These are phyloP conservation scores for Linnaemya vulpina DNA, from an alignment of 2,888 invertebrate genomes.

Conservation along the genomic window DNA sequence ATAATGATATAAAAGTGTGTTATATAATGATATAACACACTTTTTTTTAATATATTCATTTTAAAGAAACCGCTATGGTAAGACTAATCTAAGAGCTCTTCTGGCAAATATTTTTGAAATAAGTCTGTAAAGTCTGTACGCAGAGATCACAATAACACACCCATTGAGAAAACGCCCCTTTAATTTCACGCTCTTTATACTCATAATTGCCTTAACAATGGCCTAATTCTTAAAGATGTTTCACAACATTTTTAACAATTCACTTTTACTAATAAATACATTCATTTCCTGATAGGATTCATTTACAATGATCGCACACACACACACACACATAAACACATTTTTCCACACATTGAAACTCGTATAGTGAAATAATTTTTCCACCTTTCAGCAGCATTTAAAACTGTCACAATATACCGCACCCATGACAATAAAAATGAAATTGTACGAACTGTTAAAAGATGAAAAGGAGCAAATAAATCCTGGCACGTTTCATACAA, in stretches of 20 bases:
- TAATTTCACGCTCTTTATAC: constrained; percentile 75
- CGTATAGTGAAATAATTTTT: constrained; percentile 45
- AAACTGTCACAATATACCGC: constrained; percentile 72
- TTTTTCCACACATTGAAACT: constrained; percentile 36
- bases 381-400: constrained; percentile 66
- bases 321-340: too few species aligned
- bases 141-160: constrained; percentile 79
- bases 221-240: constrained; percentile 20
- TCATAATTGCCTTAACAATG: constrained; percentile 68
- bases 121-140: constrained; percentile 28
- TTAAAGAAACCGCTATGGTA: too few species aligned
- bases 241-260: constrained; percentile 48
- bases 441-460: constrained; percentile 36
- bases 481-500: constrained; percentile 67
- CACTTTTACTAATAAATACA: constrained; percentile 30
- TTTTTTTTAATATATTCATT: too few species aligned
- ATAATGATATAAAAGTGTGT: too few species aligned
- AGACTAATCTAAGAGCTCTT: constrained; percentile 5
- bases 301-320: constrained; percentile 54
- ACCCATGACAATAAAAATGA: constrained; percentile 65
- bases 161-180: constrained; percentile 76
- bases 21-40: too few species aligned
- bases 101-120: constrained; percentile 17
- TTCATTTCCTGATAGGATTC: constrained; percentile 61
- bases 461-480: constrained; percentile 2